phyloP scores from a whole-genome alignment of 2,113 vertebrate genomes.

The Chloropsis cyanopogon region DNA sequence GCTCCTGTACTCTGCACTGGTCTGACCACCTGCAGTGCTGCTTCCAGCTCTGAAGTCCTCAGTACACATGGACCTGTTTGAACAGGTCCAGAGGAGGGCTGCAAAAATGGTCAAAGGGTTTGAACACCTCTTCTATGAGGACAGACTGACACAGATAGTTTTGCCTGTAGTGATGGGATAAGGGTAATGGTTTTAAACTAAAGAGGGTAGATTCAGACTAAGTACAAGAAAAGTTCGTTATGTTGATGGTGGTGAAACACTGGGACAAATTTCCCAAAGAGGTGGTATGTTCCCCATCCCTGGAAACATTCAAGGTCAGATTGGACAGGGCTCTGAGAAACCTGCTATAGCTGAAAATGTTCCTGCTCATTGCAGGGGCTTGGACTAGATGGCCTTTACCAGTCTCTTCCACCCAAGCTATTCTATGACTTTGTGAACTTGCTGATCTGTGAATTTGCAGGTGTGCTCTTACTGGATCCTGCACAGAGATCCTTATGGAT shows the following conservation, averaged over 20 bases:
- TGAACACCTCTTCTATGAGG: neutral
- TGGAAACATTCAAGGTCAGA: neutral
- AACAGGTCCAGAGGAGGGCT: neutral
- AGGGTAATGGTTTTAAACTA: neutral
- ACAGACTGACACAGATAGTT: neutral
- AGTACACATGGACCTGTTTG: neutral
- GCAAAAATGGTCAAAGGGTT: neutral
- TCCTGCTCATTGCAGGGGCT: neutral
- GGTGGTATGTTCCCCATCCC: neutral
- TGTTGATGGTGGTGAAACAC: neutral
- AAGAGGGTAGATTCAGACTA: too few species aligned
- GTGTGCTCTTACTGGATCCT: neutral
- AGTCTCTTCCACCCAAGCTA: neutral
- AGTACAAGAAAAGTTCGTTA: neutral
- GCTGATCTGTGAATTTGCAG: neutral
- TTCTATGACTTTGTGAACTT: neutral
- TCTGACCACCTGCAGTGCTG: neutral
- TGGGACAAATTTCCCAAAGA: neutral
- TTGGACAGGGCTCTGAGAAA: neutral
- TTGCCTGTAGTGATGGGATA: neutral
- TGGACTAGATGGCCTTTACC: neutral
- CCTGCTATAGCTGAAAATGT: neutral
- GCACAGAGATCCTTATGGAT: neutral
- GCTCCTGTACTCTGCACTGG: neutral
- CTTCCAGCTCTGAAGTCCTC: neutral